These are phyloP conservation scores for Oxygymnocypris stewartii DNA, from an alignment of 2,113 vertebrate genomes.

Conservation along the genomic window DNA sequence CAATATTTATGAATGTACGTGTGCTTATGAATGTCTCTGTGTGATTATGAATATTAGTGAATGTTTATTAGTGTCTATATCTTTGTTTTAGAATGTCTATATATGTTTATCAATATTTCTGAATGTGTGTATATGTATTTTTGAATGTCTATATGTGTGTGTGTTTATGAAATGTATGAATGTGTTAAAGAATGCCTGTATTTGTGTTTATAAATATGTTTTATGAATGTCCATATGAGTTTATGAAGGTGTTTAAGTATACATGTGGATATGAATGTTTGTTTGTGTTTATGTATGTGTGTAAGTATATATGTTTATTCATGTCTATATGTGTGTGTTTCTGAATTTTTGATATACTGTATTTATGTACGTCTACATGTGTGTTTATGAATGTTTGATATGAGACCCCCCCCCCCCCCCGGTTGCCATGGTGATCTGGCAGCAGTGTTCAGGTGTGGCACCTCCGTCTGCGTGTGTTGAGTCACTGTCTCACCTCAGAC, in stretches of 20 bases:
- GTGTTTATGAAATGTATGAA: not conserved
- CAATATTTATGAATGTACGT: too few relatives aligned
- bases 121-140: too few relatives aligned
- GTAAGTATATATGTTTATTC: not conserved
- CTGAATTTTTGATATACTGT: not conserved
- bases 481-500: constrained; percentile 27
- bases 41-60: too few relatives aligned
- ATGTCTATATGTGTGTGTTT: not conserved
- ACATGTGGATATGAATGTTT: too few relatives aligned
- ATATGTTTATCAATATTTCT: too few relatives aligned
- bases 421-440: not conserved
- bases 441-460: not conserved
- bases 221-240: too few relatives aligned
- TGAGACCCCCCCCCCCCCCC: not conserved
- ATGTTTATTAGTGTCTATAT: too few relatives aligned
- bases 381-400: not conserved
- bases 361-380: too few relatives aligned
- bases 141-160: too few relatives aligned
- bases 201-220: not conserved
- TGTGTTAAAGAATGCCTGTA: not conserved
- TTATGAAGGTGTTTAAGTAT: not conserved
- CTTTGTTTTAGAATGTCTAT: too few relatives aligned
- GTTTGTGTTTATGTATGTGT: not conserved
- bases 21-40: too few relatives aligned
- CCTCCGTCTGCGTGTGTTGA: not conserved